A percentile compares a stretch with the other conserved stretches of the same genome.
These are phyloP conservation scores for Calosoma granatense DNA, from an alignment of 1,140 invertebrate species.

Conservation along the genomic window DNA sequence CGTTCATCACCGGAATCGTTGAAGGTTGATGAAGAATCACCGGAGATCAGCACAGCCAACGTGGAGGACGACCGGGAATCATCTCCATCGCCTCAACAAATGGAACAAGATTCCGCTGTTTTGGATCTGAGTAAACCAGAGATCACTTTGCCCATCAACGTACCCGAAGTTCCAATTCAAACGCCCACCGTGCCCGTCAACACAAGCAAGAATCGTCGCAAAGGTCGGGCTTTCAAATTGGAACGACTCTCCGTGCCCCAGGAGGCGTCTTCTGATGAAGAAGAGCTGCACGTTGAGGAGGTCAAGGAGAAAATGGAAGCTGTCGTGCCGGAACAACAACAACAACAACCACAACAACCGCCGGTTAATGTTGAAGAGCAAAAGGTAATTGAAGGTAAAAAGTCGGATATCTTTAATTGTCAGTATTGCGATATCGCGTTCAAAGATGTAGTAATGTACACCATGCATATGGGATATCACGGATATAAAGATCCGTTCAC, in stretches of 20 bases:
- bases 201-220: slow-evolving; percentile 55
- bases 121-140: slow-evolving; percentile 45
- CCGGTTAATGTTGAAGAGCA: slow-evolving; percentile 16
- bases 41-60: not conserved
- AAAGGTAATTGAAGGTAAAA: slow-evolving; percentile 12
- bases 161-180: slow-evolving; percentile 25
- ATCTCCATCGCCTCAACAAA: slow-evolving; percentile 8
- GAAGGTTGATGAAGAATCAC: slow-evolving; percentile 17
- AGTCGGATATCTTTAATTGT: slow-evolving; percentile 51
- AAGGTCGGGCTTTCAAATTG: slow-evolving; percentile 68
- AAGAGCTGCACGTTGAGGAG: slow-evolving; percentile 17
- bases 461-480: slow-evolving; percentile 95
- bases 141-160: slow-evolving; percentile 9
- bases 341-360: no score
- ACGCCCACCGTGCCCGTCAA: slow-evolving; percentile 33
- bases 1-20: slow-evolving; percentile 12
- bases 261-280: slow-evolving; percentile 36
- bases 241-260: slow-evolving; percentile 45
- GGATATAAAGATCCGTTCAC: slow-evolving; percentile 81
- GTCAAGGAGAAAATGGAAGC: slow-evolving; percentile 10
- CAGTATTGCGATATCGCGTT: slow-evolving; percentile 84
- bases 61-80: not conserved
- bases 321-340: slow-evolving; percentile 13
- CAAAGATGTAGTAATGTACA: slow-evolving; percentile 83
- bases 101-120: slow-evolving; percentile 28